Evolutionary conservation across 1,140 invertebrate genomes (phyloP).

Genomic region (Olivierus martensii): DNA sequence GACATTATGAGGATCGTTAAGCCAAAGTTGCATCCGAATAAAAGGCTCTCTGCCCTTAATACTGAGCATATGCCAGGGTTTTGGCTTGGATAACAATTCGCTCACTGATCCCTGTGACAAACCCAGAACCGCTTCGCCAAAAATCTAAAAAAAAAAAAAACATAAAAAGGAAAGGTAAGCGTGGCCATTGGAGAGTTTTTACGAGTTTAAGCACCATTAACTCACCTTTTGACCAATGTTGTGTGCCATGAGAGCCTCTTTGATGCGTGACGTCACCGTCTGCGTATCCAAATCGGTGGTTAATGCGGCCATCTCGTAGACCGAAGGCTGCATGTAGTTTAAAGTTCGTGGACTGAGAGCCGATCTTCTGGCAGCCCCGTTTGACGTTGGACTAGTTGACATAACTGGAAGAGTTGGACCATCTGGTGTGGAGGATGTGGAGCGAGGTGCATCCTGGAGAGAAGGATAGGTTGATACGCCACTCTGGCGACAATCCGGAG

Average conservation of each 20-base stretch:
- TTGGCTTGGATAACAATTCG: constrained; percentile 91
- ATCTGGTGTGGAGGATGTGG: constrained; percentile 8
- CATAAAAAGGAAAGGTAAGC: background rate
- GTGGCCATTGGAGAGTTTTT: too few species aligned
- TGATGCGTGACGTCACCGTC: constrained; percentile 90
- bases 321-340: constrained; percentile 37
- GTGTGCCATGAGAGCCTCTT: constrained; percentile 88
- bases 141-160: constrained; percentile 45
- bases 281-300: constrained; percentile 94
- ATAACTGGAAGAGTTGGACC: background rate
- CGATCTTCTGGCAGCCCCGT: too few species aligned
- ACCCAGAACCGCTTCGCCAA: constrained; percentile 90
- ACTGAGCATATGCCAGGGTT: constrained; percentile 97
- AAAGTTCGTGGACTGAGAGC: background rate
- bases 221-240: constrained; percentile 90
- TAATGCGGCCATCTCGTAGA: constrained; percentile 91
- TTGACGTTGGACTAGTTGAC: too few species aligned
- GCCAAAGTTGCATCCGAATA: constrained; percentile 95
- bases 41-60: constrained; percentile 97
- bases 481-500: too few species aligned
- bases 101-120: constrained; percentile 94
- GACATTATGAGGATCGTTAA: constrained; percentile 86
- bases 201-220: background rate
- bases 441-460: background rate
- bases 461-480: too few species aligned